Conservation (phyloP, 2,888 invertebrate genomes). For the Macrophya annulata region DNA sequence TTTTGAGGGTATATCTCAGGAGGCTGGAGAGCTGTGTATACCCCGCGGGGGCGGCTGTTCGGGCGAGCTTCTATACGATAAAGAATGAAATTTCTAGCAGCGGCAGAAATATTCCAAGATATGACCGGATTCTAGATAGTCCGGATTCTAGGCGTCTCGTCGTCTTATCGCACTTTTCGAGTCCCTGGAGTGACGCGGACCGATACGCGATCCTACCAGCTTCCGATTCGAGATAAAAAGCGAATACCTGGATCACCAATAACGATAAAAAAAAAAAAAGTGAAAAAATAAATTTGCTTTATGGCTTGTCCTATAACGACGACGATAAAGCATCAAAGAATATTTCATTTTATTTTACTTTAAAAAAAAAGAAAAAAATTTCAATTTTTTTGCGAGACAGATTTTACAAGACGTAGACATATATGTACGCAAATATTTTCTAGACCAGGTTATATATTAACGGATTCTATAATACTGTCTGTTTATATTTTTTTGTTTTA, state of each 20-base stretch:
- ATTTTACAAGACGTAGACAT: not conserved
- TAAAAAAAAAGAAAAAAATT: no score
- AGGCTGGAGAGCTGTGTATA: not conserved
- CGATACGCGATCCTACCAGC: conserved; percentile 34
- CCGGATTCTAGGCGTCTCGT: not conserved
- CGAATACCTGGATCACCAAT: conserved; percentile 3
- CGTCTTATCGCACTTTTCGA: conserved; percentile 26
- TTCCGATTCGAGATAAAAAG: conserved; percentile 40
- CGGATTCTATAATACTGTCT: not conserved
- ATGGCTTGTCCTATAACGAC: not conserved
- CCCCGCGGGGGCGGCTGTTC: not conserved
- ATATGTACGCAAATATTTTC: not conserved
- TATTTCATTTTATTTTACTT: no score
- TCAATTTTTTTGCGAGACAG: not conserved
- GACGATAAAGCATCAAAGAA: not conserved
- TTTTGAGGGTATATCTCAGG: conserved; percentile 8
- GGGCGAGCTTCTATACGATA: conserved; percentile 20
- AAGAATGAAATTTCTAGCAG: conserved; percentile 18
- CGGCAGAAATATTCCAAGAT: conserved; percentile 32
- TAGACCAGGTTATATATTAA: not conserved
- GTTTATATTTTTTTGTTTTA: not conserved
- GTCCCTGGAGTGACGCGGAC: not conserved
- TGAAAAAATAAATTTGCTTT: not conserved
- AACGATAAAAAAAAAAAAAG: not conserved
- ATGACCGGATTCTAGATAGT: conserved; percentile 26